Base-by-base conservation (phyloP, 2,888 invertebrate genomes). In the Idaea dimidiata region DNA sequence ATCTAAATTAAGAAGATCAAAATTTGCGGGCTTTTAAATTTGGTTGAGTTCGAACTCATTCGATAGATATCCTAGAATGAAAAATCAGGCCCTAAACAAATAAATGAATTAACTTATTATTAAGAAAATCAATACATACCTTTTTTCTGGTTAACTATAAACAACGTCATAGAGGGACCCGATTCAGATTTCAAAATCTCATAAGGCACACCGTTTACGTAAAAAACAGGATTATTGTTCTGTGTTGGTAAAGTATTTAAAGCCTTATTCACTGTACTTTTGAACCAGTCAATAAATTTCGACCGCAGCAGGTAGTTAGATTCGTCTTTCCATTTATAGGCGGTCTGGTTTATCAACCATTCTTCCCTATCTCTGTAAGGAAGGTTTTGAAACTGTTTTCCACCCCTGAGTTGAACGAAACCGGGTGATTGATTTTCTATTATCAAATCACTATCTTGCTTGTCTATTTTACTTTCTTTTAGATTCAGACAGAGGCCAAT, bases 101-200 rank as follows among this genome's bases (percentile, higher is more conserved):
- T n/a, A n/a, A n/a, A n/a, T n/a, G n/a, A n/a, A n/a, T n/a, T n/a
- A n/a, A n/a, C n/a, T n/a, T n/a, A n/a, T 8, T 58, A 18, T n/a
- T 59, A 61, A 53, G 31, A 54, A 1, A 63, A 62, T 61, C 18
- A 75, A 24, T 73, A 72, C 59, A 89, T 85, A 7, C 80, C 74
- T 17, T 59, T 73, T 0, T 60, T 32, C 0, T 14, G 6, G 59
- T 83, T 81, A 59, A 75, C 71, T n/a, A 94, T 79, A 31, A 77
- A 79, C 10, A 94, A 64, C 0, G 94, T 94, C 69, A 93, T 85
- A 0, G 95, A 94, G 0, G 95, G 94, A 0, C 94, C 94, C 0
- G 87, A 83, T 54, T 84, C 79, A 0, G 84, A 81, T 1, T 69
- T 73, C 1, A 71, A 60, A 5, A 88, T 79, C 0, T 67, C 68